phyloP scores from a whole-genome alignment of 2,888 invertebrate genomes.

The Dioctria linearis region DNA sequence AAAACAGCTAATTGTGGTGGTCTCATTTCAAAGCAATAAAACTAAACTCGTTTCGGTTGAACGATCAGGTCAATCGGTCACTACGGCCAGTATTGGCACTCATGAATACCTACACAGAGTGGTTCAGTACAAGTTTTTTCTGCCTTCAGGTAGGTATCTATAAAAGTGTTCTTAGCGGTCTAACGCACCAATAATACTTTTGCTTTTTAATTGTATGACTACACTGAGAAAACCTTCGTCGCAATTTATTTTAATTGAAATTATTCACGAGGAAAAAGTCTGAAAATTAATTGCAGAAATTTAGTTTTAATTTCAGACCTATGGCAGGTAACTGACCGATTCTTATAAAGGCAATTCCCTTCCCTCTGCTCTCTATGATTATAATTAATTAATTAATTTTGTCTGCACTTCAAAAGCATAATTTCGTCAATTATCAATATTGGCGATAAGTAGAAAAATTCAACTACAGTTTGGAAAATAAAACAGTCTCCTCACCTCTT shows the following conservation, averaged over 20 bases:
- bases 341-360: neutral
- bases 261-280: too few species aligned
- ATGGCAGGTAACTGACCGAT: neutral
- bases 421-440: neutral
- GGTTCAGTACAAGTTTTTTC: neutral
- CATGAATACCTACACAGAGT: neutral
- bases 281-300: too few species aligned
- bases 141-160: neutral
- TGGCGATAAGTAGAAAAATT: neutral
- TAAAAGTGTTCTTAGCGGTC: neutral
- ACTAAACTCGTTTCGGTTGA: slow-evolving; percentile 3
- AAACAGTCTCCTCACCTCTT: neutral
- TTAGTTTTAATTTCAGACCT: neutral
- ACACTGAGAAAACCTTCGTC: too few species aligned
- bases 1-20: neutral
- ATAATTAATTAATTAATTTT: neutral
- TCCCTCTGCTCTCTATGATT: neutral
- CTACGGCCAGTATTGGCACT: neutral
- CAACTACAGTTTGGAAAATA: too few species aligned
- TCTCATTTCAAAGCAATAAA: neutral
- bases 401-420: neutral
- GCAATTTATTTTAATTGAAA: too few species aligned
- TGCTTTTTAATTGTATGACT: too few species aligned
- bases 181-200: neutral
- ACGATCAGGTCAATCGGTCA: slow-evolving; percentile 12